Base-by-base conservation (phyloP, 2,113 vertebrate species). In the Elaphurus davidianus region DNA sequence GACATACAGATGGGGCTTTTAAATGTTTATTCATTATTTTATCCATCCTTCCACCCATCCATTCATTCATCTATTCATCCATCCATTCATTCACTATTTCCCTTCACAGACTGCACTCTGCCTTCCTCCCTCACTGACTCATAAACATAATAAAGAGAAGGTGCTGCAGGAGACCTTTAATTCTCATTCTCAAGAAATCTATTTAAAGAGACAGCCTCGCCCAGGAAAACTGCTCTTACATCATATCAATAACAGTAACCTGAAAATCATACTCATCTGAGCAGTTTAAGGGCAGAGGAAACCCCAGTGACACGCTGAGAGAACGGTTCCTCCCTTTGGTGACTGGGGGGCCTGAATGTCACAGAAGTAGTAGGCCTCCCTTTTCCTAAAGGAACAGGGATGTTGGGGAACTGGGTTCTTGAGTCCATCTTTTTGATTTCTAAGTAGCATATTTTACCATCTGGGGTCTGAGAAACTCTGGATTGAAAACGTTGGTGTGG, bases 131-230 rank as follows among this genome's bases (percentile, higher is more conserved):
- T 59, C 62, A 17, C 36, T 52, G 64, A 92, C 62, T 95, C 55
- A 10, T 36, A 87, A 78, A 60, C 45, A 55, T 43, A 47, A 62
- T 30, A 4, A 62, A 92, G 8, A 21, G 5, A 27, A 90, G 19
- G 45, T n/a, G 83, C 78, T 13, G 3, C 23, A 45, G 5, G 71
- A 95, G 27, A 17, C 6, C 33, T 76, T 90, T 36, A 40, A 74
- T 98, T 98, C 87, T 91, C 88, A 76, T 98, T 98, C 87, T 91
- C 88, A 71, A 96, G 95, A 97, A 97, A 30, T 91, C 83, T 97
- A 59, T 97, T 93, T 96, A 23, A 33, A 4, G 87, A 90, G 45
- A 76, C 30, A 95, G 62, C 33, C 40, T 98, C 54, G 88, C 87
- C 14, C 7, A 4, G 3, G 17, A 98, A 97, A 91, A 88, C 0